Conservation (phyloP, 1,140 invertebrate species). For the Campoletis sonorensis region DNA sequence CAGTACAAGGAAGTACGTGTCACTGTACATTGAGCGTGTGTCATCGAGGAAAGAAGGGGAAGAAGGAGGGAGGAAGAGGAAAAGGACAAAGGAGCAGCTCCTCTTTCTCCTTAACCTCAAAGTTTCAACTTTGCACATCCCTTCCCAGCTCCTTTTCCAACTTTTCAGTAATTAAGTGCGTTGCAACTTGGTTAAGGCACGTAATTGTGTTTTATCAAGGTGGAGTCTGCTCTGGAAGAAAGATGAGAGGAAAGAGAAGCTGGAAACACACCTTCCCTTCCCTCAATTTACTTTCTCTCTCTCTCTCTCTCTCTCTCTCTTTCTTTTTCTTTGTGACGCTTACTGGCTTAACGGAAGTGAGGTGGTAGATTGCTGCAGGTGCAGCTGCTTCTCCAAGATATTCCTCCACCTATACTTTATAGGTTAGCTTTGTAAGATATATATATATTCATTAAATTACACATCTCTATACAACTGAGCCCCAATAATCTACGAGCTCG, state of each 20-base stretch:
- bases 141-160: slow-evolving; percentile 44
- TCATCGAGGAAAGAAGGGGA: not conserved
- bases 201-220: slow-evolving; percentile 67
- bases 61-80: too few relatives aligned
- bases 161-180: slow-evolving; percentile 66
- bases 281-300: too few relatives aligned
- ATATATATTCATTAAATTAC: not conserved
- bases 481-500: slow-evolving; percentile 4
- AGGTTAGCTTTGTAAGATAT: not conserved
- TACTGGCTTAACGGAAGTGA: slow-evolving; percentile 31
- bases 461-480: not conserved
- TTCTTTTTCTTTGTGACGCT: slow-evolving; percentile 31
- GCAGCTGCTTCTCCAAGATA: slow-evolving; percentile 9
- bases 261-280: not conserved
- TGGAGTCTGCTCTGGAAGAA: not conserved
- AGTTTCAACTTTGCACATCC: slow-evolving; percentile 27
- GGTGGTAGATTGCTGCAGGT: slow-evolving; percentile 17
- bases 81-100: not conserved
- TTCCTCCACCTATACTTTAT: not conserved
- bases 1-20: not conserved
- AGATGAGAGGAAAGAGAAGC: slow-evolving; percentile 1
- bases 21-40: not conserved
- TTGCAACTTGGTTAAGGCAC: slow-evolving; percentile 62
- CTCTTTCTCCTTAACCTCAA: not conserved
- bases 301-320: too few relatives aligned